Conservation (phyloP, 2,797 vertebrate species). For the Varecia variegata region DNA sequence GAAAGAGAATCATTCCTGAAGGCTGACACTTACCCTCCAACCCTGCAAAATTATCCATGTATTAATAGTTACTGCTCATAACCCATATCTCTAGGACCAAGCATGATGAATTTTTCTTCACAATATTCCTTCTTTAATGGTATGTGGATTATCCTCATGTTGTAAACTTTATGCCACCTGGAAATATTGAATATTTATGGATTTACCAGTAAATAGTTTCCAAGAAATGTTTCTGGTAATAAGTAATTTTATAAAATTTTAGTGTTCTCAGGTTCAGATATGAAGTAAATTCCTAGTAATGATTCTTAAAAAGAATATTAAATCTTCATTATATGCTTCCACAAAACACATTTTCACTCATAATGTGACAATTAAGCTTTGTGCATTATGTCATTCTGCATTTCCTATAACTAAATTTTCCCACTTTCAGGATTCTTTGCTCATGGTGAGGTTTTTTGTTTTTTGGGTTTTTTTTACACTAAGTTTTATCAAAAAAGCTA, state of each 20-base stretch:
- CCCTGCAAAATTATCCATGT: not conserved
- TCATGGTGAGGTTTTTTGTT: not conserved
- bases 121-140: not conserved
- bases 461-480: not conserved
- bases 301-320: constrained; percentile 1
- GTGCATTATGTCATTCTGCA: not conserved
- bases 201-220: not conserved
- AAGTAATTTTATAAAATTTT: not conserved
- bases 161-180: not conserved
- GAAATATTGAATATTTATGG: not conserved
- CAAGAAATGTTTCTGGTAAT: not conserved
- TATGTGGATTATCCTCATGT: not conserved
- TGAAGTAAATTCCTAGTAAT: not conserved
- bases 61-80: not conserved
- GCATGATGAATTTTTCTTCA: not conserved
- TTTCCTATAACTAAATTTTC: not conserved
- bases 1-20: not conserved
- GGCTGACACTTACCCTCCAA: not conserved
- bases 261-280: not conserved
- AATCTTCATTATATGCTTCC: not conserved
- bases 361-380: not conserved
- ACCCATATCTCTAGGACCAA: not conserved
- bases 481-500: not conserved
- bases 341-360: not conserved
- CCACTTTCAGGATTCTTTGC: not conserved